Base-by-base conservation (phyloP, 2,113 vertebrate genomes). In the Semicossyphus pulcher region DNA sequence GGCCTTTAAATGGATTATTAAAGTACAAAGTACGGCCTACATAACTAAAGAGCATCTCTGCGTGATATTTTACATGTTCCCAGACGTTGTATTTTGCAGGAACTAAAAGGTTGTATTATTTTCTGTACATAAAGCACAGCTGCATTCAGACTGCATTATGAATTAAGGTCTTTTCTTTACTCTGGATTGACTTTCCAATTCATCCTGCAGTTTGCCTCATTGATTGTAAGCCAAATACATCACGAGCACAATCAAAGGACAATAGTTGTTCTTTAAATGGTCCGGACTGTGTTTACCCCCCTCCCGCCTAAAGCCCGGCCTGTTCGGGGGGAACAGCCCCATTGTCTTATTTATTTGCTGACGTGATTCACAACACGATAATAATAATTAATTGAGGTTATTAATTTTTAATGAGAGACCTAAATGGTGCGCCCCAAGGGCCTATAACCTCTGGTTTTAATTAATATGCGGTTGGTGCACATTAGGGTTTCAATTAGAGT, bases 361-460 rank as follows among this genome's bases (percentile, higher is more conserved):
- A 88, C 10, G 52, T 81, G 89, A 91, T 86, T 90, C 90, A 87
- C 89, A 90, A 88, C 88, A 90, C 61, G 84, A 92, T 91, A 93
- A 90, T 91, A 92, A 92, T 92, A 93, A 92, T 93, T 92, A 92
- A 93, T 88, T 88, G 85, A 91, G 89, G 89, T 90, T 93, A 93
- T 94, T 92, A 91, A 93, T 93, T 93, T 93, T 93, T 93, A 93
- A 94, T 94, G 90, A 93, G 89, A 88, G 78, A 85, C 90, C 88
- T 92, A 92, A 93, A 93, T 91, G 91, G 91, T 89, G 76, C 26
- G 70, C 88, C 92, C 89, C 87, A 86, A 82, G 90, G 91, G 90
- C 88, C 90, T 93, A 89, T 93, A 92, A 93, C 93, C 92, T 91
- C 90, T 91, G 88, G 80, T 91, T 94, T 94, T 93, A 94, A 94